Conservation (phyloP, 2,113 vertebrate genomes). For the Mola mola region DNA sequence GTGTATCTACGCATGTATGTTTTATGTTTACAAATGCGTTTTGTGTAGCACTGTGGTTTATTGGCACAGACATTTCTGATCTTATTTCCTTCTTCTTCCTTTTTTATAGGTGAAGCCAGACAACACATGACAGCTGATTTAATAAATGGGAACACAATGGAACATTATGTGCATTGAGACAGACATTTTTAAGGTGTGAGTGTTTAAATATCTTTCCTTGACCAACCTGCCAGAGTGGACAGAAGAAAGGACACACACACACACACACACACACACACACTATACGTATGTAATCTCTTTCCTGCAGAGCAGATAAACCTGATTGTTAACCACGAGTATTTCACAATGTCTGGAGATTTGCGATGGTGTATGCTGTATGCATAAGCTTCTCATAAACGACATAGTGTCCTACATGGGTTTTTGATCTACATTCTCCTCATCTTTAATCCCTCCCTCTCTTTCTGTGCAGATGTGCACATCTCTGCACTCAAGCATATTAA, state of each 20-base stretch:
- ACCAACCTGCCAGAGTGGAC: conserved; percentile 24
- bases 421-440: conserved; percentile 69
- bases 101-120: not conserved
- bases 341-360: no score
- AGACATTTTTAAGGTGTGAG: not conserved
- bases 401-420: conserved; percentile 56
- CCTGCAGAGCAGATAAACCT: conserved; percentile 34
- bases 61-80: conserved; percentile 25
- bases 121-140: no score
- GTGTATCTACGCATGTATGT: conserved; percentile 1
- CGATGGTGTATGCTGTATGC: conserved; percentile 18
- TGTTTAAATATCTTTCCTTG: conserved; percentile 7
- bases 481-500: conserved; percentile 69
- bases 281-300: not conserved
- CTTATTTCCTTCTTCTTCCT: conserved; percentile 10
- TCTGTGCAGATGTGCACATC: conserved; percentile 19
- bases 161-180: not conserved
- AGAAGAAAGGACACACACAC: conserved; percentile 12
- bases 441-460: conserved; percentile 48
- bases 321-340: no score
- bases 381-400: conserved; percentile 34
- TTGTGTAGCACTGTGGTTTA: conserved; percentile 3
- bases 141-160: conserved; percentile 18
- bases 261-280: not conserved
- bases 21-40: no score